These are phyloP conservation scores for Papilio xuthus DNA, from an alignment of 1,140 invertebrate genomes.

Conservation along the genomic window DNA sequence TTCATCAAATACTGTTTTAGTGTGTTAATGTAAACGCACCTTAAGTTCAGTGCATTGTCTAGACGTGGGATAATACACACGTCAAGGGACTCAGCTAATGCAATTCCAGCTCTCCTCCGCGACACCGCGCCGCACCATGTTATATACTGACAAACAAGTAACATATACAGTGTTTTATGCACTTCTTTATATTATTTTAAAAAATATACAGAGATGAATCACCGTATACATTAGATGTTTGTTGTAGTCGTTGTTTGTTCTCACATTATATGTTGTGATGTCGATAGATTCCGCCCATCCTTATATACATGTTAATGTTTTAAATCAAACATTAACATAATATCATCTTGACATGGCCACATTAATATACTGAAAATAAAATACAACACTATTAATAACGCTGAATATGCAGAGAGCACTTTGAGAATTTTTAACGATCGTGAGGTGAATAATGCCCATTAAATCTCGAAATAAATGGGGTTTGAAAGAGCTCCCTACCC, in stretches of 20 bases:
- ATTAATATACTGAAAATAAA: background rate
- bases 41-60: background rate
- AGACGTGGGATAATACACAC: background rate
- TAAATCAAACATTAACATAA: too few relatives aligned
- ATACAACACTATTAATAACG: background rate
- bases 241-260: too few relatives aligned
- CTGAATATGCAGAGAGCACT: background rate
- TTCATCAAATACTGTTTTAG: too few relatives aligned
- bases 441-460: conserved; percentile 18
- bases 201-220: background rate
- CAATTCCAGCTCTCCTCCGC: background rate
- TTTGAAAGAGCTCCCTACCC: background rate
- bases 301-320: too few relatives aligned
- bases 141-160: background rate
- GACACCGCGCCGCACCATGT: background rate
- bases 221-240: too few relatives aligned
- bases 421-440: conserved; percentile 16
- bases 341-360: too few relatives aligned
- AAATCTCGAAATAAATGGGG: conserved; percentile 16
- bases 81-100: background rate
- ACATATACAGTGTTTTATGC: background rate
- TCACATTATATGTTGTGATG: too few relatives aligned
- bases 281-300: too few relatives aligned
- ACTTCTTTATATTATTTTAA: background rate
- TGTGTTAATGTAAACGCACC: background rate